Evolutionary conservation across 2,888 invertebrate species (phyloP).

Genomic region (Temnothorax rugatulus): DNA sequence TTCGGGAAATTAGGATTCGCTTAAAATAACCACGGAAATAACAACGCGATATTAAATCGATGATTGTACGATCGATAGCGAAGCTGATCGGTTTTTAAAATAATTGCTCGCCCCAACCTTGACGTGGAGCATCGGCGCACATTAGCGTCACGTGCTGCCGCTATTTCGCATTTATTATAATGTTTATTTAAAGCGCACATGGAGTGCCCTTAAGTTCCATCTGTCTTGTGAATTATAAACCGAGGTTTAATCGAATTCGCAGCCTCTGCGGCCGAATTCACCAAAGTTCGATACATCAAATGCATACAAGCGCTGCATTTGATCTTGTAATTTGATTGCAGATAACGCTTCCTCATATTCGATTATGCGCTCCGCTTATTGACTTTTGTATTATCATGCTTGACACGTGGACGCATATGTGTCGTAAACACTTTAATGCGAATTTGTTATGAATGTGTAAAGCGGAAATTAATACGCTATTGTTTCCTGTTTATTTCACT

Average conservation of each 20-base stretch:
- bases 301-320: conserved; percentile 44
- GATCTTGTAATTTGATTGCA: conserved; percentile 44
- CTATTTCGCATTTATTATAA: conserved; percentile 49
- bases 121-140: not conserved
- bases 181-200: conserved; percentile 50
- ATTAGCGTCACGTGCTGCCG: not conserved
- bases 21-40: not conserved
- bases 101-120: not conserved
- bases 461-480: conserved; percentile 26
- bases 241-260: conserved; percentile 33
- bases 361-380: conserved; percentile 33
- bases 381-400: conserved; percentile 44
- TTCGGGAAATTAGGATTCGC: not conserved
- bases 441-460: conserved; percentile 25
- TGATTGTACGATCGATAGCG: not conserved
- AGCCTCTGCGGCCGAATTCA: not conserved
- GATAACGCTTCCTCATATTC: conserved; percentile 27
- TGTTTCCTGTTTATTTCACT: not conserved
- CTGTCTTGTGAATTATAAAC: conserved; percentile 41
- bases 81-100: not conserved
- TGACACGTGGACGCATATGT: conserved; percentile 40
- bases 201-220: conserved; percentile 49
- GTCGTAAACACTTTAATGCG: conserved; percentile 1
- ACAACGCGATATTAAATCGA: not conserved
- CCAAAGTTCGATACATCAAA: conserved; percentile 53